Base-by-base conservation (phyloP, 1,140 invertebrate species). In the Zaprionus capensis region DNA sequence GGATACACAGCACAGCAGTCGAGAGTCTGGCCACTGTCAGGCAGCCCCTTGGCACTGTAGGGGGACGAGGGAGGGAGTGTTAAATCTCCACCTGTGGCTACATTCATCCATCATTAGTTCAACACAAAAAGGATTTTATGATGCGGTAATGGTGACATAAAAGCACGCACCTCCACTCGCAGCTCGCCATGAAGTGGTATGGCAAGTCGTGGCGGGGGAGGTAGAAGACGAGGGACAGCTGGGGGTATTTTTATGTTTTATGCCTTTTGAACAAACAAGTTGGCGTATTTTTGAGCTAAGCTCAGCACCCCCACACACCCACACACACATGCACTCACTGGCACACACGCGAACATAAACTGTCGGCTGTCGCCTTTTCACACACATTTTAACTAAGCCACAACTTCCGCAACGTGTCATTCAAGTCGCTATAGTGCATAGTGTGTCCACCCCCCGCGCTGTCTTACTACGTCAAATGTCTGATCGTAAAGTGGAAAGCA, bases 111-210 rank as follows among this genome's bases (percentile, higher is more conserved):
- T 90, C 85, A 90, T 90, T 90, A 90, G 85, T 90, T 84, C 85
- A 83, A 85, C 82, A 90, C 85, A 88, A 88, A 88, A 90, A 82
- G 84, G 84, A 88, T 90, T 90, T 90, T 90, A 90, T 82, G 85
- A 85, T 68, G 85, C 88, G 85, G 86, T 90, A 90, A 90, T 90
- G 81, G 79, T 63, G 55, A 71, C 81, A 82, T 90, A 85, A 90
- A 82, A 81, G 51, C 69, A 56, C 53, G 63, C 65, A 64, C 44
- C 71, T 53, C 41, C 20, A 44, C 31, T 38, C 41, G 14, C 20
- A 15, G 2, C 24, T 28, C 17, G 17, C 34, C 5, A 56, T 26
- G 36, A 15, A 24, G 31, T 34, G 31, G 31, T 34, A 34, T 9
- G 9, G 9, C 9, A 11, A 34, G 31, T 34, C 31, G 31, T 2